Evolutionary conservation across 2,113 vertebrate species (phyloP).

Genomic region (Loxodonta africana): DNA sequence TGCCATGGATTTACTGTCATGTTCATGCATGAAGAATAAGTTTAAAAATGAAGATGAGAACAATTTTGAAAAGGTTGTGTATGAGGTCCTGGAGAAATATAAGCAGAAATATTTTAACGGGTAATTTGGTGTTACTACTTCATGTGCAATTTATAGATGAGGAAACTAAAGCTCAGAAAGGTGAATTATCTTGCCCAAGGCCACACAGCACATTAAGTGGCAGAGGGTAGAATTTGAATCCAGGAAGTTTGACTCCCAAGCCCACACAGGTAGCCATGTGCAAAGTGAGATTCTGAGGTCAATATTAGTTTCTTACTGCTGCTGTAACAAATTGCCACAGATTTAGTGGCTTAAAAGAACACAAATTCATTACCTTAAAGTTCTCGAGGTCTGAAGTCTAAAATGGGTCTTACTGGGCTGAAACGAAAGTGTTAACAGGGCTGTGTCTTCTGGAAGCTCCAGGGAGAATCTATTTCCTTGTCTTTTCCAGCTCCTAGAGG

Average conservation of each 20-base stretch:
- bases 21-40: not conserved
- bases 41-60: conserved; percentile 3
- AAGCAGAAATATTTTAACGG: not conserved
- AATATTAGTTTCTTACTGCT: not conserved
- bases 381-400: too few relatives aligned
- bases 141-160: not conserved
- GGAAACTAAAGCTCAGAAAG: not conserved
- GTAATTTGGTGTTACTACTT: not conserved
- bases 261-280: not conserved
- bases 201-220: not conserved
- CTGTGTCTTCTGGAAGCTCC: too few relatives aligned
- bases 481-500: too few relatives aligned
- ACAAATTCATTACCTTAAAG: too few relatives aligned
- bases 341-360: too few relatives aligned
- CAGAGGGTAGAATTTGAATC: not conserved
- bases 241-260: not conserved
- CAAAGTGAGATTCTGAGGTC: not conserved
- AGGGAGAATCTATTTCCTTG: too few relatives aligned
- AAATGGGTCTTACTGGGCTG: too few relatives aligned
- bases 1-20: not conserved
- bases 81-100: not conserved
- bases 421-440: too few relatives aligned
- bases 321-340: not conserved
- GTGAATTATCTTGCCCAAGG: not conserved
- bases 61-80: not conserved